Evolutionary conservation across 1,140 invertebrate species (phyloP), one percentile per base, ranked within the genome.

Genomic region (Branchinecta lynchi): DNA sequence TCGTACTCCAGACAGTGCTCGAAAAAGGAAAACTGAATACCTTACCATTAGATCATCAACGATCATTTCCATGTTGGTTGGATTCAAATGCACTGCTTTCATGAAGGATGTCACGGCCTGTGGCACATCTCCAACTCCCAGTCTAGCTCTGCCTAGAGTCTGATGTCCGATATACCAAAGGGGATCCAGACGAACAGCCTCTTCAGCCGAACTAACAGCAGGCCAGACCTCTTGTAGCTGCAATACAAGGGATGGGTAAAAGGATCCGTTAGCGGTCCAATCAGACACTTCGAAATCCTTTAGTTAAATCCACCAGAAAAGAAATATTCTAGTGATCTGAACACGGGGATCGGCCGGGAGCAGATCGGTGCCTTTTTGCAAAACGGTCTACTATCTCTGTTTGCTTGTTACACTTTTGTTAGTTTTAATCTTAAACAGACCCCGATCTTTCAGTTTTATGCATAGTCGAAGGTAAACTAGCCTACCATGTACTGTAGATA

Each of bases 141-240:
- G 51, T 60, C 51, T 60, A 12, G 51, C 51, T 60, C 51, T 60
- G 12, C 51, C 51, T 12, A 60, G 51, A 60, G 51, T 60, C 17
- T 60, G 51, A 60, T 60, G 51, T 60, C 51, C 51, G 51, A 60
- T 60, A 20, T 60, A 60, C 51, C 51, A 60, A 12, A 60, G 17
- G 12, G 12, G 51, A 20, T 60, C 17, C 51, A 60, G 17, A 15
- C 51, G 51, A 20, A 60, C 51, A 20, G 51, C 51, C 17, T 60
- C 51, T 60, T 60, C 51, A 12, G 51, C 51, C 17, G 51, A 60
- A 60, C 51, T 60, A 15, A 60, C 51, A 60, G 51, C 51, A 60
- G 51, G 51, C 51, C 51, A 60, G 12, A 60, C 17, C 17, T 60
- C 51, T 60, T 60, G 51, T 15, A 60, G 51, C 51, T 60, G 17